A percentile compares a stretch with the other conserved stretches of the same genome.
phyloP scores from a whole-genome alignment of 2,797 vertebrate species.

The Philypnodon macrostomus region DNA sequence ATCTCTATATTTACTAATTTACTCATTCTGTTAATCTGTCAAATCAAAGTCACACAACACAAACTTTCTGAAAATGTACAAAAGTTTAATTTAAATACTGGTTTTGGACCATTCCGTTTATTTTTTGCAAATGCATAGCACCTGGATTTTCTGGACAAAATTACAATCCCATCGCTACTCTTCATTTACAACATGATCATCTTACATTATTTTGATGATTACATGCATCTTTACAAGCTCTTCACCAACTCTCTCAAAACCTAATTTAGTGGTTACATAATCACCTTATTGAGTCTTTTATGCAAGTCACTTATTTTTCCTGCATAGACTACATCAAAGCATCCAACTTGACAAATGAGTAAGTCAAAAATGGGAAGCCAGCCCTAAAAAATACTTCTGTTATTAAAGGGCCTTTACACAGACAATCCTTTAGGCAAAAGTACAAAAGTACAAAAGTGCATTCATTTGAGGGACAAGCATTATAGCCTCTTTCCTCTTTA shows the following conservation, averaged over 20 bases:
- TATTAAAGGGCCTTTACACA: constrained; percentile 24
- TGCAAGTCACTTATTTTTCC: constrained; percentile 19
- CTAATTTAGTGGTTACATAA: constrained; percentile 9
- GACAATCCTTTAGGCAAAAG: constrained; percentile 25
- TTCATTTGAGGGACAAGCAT: constrained; percentile 36
- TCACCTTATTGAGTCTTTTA: too few species aligned
- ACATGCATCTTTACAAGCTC: constrained; percentile 1
- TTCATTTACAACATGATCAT: constrained; percentile 29
- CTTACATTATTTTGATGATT: constrained; percentile 21
- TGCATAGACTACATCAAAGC: constrained; percentile 16
- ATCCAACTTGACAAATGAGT: constrained; percentile 12
- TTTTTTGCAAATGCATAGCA: constrained; percentile 51
- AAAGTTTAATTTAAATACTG: constrained; percentile 74
- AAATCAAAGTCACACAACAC: constrained; percentile 17
- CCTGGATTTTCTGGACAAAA: constrained; percentile 40
- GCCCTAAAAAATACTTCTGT: constrained; percentile 15
- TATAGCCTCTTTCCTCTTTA: constrained; percentile 18
- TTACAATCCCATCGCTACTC: constrained; percentile 49
- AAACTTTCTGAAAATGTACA: constrained; percentile 71
- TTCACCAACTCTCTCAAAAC: constrained; percentile 13
- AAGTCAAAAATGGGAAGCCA: constrained; percentile 15
- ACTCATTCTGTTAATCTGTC: too few species aligned
- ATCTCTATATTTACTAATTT: too few species aligned
- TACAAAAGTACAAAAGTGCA: constrained; percentile 60
- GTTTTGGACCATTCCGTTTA: constrained; percentile 42